phyloP scores from a whole-genome alignment of 2,113 vertebrate species.

The Noturus placidus region DNA sequence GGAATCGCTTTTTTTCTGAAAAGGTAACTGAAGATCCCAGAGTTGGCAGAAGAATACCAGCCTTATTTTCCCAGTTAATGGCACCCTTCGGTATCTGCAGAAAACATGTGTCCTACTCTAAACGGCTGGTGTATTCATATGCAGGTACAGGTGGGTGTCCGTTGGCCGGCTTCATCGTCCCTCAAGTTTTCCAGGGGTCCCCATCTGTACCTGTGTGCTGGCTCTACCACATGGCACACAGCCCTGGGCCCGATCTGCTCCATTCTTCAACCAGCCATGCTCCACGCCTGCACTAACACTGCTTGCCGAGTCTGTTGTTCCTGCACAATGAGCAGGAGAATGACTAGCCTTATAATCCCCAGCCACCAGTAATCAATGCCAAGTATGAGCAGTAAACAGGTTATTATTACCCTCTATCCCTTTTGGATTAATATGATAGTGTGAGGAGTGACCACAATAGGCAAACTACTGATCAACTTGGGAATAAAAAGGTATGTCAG shows the following conservation, averaged over 20 bases:
- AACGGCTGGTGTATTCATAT: conserved; percentile 72
- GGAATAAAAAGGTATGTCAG: conserved; percentile 6
- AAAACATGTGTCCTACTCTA: conserved; percentile 75
- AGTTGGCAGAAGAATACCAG: conserved; percentile 66
- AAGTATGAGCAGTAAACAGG: conserved; percentile 78
- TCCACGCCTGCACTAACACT: conserved; percentile 67
- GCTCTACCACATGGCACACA: conserved; percentile 77
- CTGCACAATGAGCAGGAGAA: conserved; percentile 79
- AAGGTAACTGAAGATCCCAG: conserved; percentile 66
- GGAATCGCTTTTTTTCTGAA: conserved; percentile 60
- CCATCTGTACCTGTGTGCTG: conserved; percentile 75
- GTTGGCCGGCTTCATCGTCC: conserved; percentile 69
- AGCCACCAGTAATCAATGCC: conserved; percentile 67
- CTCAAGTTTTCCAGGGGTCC: conserved; percentile 76
- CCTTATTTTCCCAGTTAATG: conserved; percentile 65
- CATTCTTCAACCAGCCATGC: conserved; percentile 74
- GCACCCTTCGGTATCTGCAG: conserved; percentile 72
- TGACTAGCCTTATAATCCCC: conserved; percentile 77
- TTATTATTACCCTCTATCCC: conserved; percentile 74
- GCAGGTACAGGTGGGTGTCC: conserved; percentile 74
- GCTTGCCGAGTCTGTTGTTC: conserved; percentile 73
- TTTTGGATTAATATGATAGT: conserved; percentile 53
- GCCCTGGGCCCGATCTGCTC: conserved; percentile 78
- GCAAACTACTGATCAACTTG: conserved; percentile 28
- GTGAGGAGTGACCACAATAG: conserved; percentile 32